phyloP scores from a whole-genome alignment of 2,113 vertebrate genomes.

The Chlamydotis undulata region DNA sequence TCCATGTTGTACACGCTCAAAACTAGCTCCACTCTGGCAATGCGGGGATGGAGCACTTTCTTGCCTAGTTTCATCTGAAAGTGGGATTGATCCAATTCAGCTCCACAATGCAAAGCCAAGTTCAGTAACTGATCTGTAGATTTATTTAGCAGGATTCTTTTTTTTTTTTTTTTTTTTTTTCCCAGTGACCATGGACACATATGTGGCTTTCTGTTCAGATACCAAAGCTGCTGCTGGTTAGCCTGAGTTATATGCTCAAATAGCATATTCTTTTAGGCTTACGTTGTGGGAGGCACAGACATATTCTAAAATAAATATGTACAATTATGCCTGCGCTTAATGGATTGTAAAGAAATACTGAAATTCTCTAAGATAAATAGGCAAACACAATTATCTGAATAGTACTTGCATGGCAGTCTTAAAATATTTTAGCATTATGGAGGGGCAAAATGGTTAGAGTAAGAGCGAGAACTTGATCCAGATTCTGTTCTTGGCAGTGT shows the following conservation, averaged over 20 bases:
- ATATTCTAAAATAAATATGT: background rate
- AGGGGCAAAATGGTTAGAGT: background rate
- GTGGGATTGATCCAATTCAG: background rate
- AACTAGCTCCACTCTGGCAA: background rate
- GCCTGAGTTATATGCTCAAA: background rate
- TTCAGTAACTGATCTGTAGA: background rate
- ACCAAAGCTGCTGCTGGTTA: background rate
- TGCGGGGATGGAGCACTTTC: background rate
- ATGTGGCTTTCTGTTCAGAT: background rate
- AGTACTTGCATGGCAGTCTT: background rate
- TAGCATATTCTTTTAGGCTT: background rate
- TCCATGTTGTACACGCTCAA: rapidly evolving
- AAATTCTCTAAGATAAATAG: background rate
- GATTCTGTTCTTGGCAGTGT: background rate
- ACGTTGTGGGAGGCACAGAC: background rate
- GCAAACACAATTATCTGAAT: background rate
- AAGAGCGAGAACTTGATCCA: background rate
- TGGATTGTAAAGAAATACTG: background rate
- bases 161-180: background rate
- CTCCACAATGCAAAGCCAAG: background rate
- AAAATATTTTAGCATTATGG: background rate
- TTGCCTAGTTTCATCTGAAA: background rate
- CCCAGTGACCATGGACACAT: rapidly evolving
- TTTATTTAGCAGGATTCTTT: background rate
- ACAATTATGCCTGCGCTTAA: background rate